These are phyloP conservation scores for Drosophila mauritiana DNA, from an alignment of 1,140 invertebrate genomes.

Conservation along the genomic window DNA sequence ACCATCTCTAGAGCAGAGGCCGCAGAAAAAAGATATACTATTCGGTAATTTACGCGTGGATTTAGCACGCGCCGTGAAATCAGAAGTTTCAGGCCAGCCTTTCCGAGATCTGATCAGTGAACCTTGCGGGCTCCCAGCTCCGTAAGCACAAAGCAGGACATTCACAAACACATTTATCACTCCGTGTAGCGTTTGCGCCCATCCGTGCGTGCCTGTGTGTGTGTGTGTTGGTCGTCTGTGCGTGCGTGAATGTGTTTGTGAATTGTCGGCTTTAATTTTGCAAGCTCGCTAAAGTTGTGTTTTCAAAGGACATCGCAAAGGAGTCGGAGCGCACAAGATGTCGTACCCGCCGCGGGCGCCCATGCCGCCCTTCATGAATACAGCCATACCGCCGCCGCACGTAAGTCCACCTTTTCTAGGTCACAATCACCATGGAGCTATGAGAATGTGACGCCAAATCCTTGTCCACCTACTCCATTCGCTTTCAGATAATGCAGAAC, in stretches of 20 bases:
- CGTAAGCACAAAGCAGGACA: slow-evolving; percentile 3
- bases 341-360: slow-evolving; percentile 85
- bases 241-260: slow-evolving; percentile 24
- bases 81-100: neutral
- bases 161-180: slow-evolving; percentile 49
- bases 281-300: slow-evolving; percentile 44
- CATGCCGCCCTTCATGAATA: slow-evolving; percentile 87
- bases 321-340: slow-evolving; percentile 47
- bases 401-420: slow-evolving; percentile 41
- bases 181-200: slow-evolving; percentile 53
- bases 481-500: slow-evolving; percentile 85
- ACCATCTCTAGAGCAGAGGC: slow-evolving; percentile 36
- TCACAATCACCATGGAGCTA: neutral
- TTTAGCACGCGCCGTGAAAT: slow-evolving; percentile 3
- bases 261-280: slow-evolving; percentile 69
- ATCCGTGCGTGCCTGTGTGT: slow-evolving; percentile 41
- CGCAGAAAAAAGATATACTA: slow-evolving; percentile 27
- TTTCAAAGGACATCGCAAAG: slow-evolving; percentile 26
- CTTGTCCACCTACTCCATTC: too few relatives aligned
- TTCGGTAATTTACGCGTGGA: slow-evolving; percentile 34
- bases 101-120: slow-evolving; percentile 4
- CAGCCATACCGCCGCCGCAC: slow-evolving; percentile 85
- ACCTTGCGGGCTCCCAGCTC: neutral
- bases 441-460: neutral
- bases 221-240: slow-evolving; percentile 20